Evolutionary conservation across 2,797 vertebrate genomes (phyloP).

Genomic region (Etheostoma nigrum): DNA sequence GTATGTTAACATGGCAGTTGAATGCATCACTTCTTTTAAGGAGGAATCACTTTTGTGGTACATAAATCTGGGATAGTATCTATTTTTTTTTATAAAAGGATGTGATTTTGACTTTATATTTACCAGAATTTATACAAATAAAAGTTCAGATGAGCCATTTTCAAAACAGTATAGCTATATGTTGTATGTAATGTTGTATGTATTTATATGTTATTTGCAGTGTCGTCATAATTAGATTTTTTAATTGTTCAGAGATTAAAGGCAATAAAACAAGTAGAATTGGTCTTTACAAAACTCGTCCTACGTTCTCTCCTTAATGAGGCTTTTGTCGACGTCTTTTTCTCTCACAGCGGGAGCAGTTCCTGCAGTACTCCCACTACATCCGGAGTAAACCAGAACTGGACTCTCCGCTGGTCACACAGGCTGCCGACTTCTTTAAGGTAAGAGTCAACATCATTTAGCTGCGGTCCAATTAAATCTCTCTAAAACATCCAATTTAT

Average conservation of each 20-base stretch:
- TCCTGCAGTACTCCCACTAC: slow-evolving; percentile 90
- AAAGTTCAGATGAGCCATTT: neutral
- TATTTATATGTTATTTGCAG: too few relatives aligned
- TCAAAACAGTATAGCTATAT: too few relatives aligned
- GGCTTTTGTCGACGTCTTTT: neutral
- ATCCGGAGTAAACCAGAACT: slow-evolving; percentile 88
- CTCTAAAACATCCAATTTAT: neutral
- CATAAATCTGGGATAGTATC: neutral
- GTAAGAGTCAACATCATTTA: slow-evolving; percentile 65
- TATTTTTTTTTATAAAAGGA: neutral
- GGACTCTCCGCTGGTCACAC: slow-evolving; percentile 84
- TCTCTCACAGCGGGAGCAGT: slow-evolving; percentile 87
- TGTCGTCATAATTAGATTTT: too few relatives aligned
- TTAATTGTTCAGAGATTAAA: neutral
- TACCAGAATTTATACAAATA: neutral
- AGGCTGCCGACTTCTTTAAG: slow-evolving; percentile 88
- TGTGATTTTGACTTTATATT: neutral
- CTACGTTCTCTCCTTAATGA: neutral
- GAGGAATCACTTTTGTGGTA: neutral
- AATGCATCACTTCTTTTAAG: too few relatives aligned
- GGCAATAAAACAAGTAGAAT: neutral
- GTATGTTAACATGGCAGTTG: neutral
- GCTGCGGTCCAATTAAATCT: neutral
- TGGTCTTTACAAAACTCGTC: fast-evolving
- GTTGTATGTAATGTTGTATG: too few relatives aligned